Percentiles rank a stretch among this genome's conserved stretches.
These are phyloP conservation scores for Syritta pipiens DNA, from an alignment of 2,888 invertebrate genomes.

Conservation along the genomic window DNA sequence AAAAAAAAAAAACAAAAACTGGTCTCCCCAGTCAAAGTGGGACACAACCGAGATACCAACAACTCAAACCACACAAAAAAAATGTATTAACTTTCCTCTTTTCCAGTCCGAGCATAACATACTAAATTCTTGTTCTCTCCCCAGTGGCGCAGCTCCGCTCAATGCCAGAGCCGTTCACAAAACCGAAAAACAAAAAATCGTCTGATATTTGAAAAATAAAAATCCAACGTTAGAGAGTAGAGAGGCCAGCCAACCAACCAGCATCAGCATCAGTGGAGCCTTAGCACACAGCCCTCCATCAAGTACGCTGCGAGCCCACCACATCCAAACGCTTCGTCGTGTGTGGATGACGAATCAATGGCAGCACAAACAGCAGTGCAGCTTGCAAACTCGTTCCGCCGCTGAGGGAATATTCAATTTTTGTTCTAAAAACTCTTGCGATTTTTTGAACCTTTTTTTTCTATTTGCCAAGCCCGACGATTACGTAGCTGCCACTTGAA, in stretches of 20 bases:
- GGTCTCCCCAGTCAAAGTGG: constrained; percentile 45
- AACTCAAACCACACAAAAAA: background rate
- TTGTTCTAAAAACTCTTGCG: constrained; percentile 2
- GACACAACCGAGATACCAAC: constrained; percentile 26
- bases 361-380: constrained; percentile 26
- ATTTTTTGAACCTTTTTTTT: constrained; percentile 17
- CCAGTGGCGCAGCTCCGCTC: constrained; percentile 2
- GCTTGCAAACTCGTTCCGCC: constrained; percentile 55
- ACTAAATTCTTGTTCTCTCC: constrained; percentile 44
- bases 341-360: constrained; percentile 51
- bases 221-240: constrained; percentile 36
- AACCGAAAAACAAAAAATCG: background rate
- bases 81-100: constrained; percentile 45
- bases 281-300: constrained; percentile 9
- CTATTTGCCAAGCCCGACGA: constrained; percentile 20
- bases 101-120: constrained; percentile 23
- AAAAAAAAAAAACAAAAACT: too few species aligned
- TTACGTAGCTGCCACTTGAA: constrained; percentile 25
- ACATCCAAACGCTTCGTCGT: background rate
- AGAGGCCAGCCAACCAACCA: constrained; percentile 43
- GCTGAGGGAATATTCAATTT: constrained; percentile 51
- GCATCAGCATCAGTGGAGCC: constrained; percentile 38
- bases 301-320: background rate
- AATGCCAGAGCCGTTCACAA: constrained; percentile 8
- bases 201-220: constrained; percentile 25